Evolutionary conservation across 2,888 invertebrate genomes (phyloP).

Genomic region (Anarsia innoxiella): DNA sequence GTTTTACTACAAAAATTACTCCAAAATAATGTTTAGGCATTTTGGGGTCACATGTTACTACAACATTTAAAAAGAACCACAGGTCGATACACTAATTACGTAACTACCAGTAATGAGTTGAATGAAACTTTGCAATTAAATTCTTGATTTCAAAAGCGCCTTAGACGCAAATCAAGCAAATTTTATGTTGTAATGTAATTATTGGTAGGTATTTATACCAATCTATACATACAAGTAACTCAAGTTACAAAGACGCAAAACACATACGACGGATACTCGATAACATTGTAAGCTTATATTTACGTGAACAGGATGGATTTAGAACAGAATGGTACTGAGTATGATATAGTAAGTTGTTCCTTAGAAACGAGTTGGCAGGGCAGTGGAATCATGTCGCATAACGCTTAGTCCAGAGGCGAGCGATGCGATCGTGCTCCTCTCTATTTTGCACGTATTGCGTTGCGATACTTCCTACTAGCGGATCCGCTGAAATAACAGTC

Average conservation of each 20-base stretch:
- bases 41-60: too few species aligned
- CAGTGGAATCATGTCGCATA: slow-evolving; percentile 89
- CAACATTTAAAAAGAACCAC: too few species aligned
- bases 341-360: slow-evolving; percentile 47
- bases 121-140: too few species aligned
- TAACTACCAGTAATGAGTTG: too few species aligned
- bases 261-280: slow-evolving; percentile 27
- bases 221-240: too few species aligned
- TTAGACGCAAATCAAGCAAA: too few species aligned
- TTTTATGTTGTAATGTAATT: too few species aligned
- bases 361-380: slow-evolving; percentile 31
- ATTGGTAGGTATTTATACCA: too few species aligned
- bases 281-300: slow-evolving; percentile 49
- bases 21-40: too few species aligned
- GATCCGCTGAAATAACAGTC: slow-evolving; percentile 90
- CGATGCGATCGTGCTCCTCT: slow-evolving; percentile 98
- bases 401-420: slow-evolving; percentile 98
- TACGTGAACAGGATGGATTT: slow-evolving; percentile 60
- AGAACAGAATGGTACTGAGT: slow-evolving; percentile 62
- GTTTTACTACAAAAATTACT: too few species aligned
- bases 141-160: too few species aligned
- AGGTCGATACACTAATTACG: too few species aligned
- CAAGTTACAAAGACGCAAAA: slow-evolving; percentile 25
- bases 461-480: slow-evolving; percentile 97
- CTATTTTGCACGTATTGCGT: slow-evolving; percentile 98